Evolutionary conservation across 2,888 invertebrate genomes (phyloP), one percentile per base, ranked within the genome.

Genomic region (Norana najaformis): DNA sequence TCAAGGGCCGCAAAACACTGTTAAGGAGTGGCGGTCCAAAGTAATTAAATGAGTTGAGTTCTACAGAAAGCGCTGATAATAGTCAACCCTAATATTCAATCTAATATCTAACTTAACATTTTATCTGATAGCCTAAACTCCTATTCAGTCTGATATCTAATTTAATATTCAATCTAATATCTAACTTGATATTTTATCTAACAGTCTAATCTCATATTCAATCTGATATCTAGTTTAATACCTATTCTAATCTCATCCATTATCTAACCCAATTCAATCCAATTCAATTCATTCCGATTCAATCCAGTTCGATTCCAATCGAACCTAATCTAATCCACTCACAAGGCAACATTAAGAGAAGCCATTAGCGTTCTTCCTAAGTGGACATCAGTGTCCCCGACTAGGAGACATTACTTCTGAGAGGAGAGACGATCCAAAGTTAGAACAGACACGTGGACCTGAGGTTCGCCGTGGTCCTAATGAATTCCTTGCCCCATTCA

Each of bases 301-400:
- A 69, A 69, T n/a, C 69, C 16, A n/a, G n/a, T n/a, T n/a, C 0
- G n/a, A 69, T 69, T n/a, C 69, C 0, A 69, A 69, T 69, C 69
- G 2, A 69, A 13, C n/a, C 69, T 69, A 69, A 69, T 69, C n/a
- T 69, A n/a, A 69, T 13, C 69, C 13, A 69, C 30, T 69, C 69
- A 69, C 30, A 18, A 41, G 41, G 69, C n/a, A n/a, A 69, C 69
- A 69, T 69, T 69, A 69, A n/a, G 69, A 69, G 69, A n/a, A n/a
- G 69, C 30, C 69, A 69, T 69, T 13, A 18, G 8, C 41, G 41
- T 18, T 69, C n/a, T 8, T 69, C n/a, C 69, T 69, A 69, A 69
- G 69, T 69, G 69, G 69, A 69, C 69, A 69, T 69, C n/a, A 69
- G 69, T 69, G 69, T 69, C 69, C n/a, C 30, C 69, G 69, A 69